Percentiles rank a stretch among this genome's conserved stretches.
phyloP scores from a whole-genome alignment of 1,140 invertebrate species.

The Brachionus rubens region DNA sequence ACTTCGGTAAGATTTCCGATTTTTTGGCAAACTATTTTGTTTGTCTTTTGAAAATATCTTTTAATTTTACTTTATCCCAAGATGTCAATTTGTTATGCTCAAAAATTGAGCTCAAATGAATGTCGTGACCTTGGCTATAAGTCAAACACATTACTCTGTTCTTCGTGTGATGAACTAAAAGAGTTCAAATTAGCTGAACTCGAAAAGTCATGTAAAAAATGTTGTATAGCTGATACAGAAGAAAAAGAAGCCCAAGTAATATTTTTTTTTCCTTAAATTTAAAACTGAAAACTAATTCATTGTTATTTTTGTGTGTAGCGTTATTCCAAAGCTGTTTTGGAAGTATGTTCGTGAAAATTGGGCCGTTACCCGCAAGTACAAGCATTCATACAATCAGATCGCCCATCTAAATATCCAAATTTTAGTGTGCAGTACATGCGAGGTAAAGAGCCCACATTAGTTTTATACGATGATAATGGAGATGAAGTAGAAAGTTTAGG shows the following conservation, averaged over 20 bases:
- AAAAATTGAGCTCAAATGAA: constrained; percentile 25
- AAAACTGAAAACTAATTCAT: too few species aligned
- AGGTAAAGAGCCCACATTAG: constrained; percentile 85
- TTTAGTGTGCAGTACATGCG: constrained; percentile 81
- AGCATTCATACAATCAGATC: constrained; percentile 75
- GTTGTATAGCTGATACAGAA: constrained; percentile 66
- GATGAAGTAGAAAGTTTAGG: constrained; percentile 68
- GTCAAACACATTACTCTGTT: constrained; percentile 71
- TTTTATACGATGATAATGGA: constrained; percentile 70
- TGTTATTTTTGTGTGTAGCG: too few species aligned
- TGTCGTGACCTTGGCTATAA: constrained; percentile 46
- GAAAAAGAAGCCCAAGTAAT: constrained; percentile 49
- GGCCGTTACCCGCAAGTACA: constrained; percentile 90
- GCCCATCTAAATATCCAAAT: constrained; percentile 78
- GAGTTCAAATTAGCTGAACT: constrained; percentile 70
- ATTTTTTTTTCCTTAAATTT: too few species aligned
- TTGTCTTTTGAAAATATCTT: not conserved
- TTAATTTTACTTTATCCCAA: not conserved
- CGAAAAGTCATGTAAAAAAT: constrained; percentile 72
- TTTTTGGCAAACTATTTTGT: too few species aligned
- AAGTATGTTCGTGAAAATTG: constrained; percentile 92
- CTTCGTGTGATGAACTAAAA: constrained; percentile 77
- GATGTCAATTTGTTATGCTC: constrained; percentile 28
- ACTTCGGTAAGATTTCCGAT: not conserved
- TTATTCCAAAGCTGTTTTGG: constrained; percentile 79